Percentiles rank a stretch among this genome's conserved stretches.
Evolutionary conservation across 1,140 invertebrate species (phyloP).

Genomic region (Whitmania pigra): DNA sequence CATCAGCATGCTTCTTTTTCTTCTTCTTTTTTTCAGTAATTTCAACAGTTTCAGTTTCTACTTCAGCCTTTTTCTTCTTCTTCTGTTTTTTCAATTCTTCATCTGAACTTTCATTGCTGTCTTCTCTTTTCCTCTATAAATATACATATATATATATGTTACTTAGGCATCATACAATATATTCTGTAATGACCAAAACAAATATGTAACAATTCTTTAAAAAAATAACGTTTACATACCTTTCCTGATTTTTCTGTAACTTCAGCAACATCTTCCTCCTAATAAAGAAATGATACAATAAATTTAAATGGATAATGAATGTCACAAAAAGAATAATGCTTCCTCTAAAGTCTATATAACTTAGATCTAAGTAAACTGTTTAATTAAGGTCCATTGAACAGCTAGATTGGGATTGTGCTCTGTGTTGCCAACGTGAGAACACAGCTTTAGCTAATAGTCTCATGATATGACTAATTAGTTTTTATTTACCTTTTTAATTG

Average conservation of each 20-base stretch:
- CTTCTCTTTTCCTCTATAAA: conserved; percentile 7
- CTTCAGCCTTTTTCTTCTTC: not conserved
- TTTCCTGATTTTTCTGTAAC: not conserved
- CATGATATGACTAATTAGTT: not conserved
- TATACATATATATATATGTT: too few species aligned
- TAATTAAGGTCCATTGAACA: too few species aligned
- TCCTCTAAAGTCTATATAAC: too few species aligned
- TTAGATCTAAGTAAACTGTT: too few species aligned
- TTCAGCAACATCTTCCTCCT: conserved; percentile 7
- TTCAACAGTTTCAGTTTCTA: not conserved
- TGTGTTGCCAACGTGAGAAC: too few species aligned
- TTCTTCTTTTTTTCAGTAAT: not conserved
- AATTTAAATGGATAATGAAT: not conserved
- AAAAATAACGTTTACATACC: not conserved
- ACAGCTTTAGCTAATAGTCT: too few species aligned
- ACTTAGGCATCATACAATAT: not conserved
- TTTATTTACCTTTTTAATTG: not conserved
- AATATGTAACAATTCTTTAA: not conserved
- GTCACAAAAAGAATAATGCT: too few species aligned
- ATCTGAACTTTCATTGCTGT: not conserved
- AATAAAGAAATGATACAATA: not conserved
- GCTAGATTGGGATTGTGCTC: too few species aligned
- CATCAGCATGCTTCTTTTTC: not conserved
- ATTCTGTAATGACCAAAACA: too few species aligned
- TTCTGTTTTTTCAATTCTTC: not conserved